Percentiles rank a stretch among this genome's conserved stretches.
These are phyloP conservation scores for Eupithecia pulchellata DNA, from an alignment of 2,888 invertebrate genomes.

Conservation along the genomic window DNA sequence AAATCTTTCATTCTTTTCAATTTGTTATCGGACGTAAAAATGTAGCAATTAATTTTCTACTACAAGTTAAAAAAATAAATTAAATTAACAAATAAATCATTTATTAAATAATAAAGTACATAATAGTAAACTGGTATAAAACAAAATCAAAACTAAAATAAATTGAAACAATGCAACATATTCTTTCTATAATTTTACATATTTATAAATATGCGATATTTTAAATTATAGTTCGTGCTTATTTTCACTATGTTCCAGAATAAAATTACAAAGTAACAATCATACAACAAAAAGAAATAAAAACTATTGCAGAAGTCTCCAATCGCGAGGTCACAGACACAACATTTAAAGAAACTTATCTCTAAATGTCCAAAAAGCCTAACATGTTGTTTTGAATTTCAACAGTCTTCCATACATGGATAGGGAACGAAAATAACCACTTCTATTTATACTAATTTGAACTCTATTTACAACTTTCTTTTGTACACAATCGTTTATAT, in stretches of 20 bases:
- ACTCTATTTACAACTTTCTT: constrained; percentile 19
- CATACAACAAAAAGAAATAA: constrained; percentile 48
- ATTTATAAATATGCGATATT: constrained; percentile 13
- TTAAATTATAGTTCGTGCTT: constrained; percentile 22
- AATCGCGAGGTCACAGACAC: neutral
- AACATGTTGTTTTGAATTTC: constrained; percentile 1
- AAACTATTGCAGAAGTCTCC: constrained; percentile 38
- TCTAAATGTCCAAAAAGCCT: neutral
- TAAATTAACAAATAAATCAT: constrained; percentile 65
- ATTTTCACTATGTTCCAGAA: constrained; percentile 20
- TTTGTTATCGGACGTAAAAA: neutral
- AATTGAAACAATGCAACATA: constrained; percentile 36
- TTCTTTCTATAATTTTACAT: constrained; percentile 16
- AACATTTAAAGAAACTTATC: constrained; percentile 5
- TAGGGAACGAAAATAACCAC: constrained; percentile 33
- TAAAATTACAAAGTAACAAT: constrained; percentile 44
- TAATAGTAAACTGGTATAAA: constrained; percentile 63
- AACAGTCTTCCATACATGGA: constrained; percentile 12
- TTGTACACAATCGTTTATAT: constrained; percentile 29
- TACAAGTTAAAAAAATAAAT: constrained; percentile 47
- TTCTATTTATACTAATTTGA: constrained; percentile 28
- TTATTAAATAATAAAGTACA: constrained; percentile 61
- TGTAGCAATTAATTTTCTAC: neutral
- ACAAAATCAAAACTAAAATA: constrained; percentile 51
- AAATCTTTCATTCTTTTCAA: constrained; percentile 39